A percentile compares a stretch with the other conserved stretches of the same genome.
Evolutionary conservation across 1,140 invertebrate species (phyloP).

Genomic region (Nixonia krombeini): DNA sequence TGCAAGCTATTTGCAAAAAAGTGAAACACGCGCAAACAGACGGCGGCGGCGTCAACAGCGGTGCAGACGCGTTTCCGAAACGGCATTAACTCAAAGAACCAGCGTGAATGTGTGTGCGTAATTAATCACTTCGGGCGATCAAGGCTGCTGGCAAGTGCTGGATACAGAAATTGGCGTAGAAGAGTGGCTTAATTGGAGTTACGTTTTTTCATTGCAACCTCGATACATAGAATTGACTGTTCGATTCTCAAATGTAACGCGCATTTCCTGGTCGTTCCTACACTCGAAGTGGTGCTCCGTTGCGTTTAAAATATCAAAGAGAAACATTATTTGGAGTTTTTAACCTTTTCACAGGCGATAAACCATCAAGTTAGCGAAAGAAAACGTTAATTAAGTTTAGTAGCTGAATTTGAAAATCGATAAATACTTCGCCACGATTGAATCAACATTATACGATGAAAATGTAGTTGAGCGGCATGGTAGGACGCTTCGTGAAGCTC

Average conservation of each 20-base stretch:
- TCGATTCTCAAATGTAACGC: constrained; percentile 35
- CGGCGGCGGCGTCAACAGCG: background rate
- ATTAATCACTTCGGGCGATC: constrained; percentile 35
- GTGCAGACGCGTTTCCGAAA: constrained; percentile 16
- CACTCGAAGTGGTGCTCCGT: constrained; percentile 28
- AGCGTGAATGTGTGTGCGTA: constrained; percentile 26
- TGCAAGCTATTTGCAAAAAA: too few species aligned
- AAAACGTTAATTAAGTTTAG: too few species aligned
- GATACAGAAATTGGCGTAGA: constrained; percentile 38
- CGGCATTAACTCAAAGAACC: constrained; percentile 19
- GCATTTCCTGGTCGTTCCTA: constrained; percentile 30
- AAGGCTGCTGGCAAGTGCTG: constrained; percentile 35
- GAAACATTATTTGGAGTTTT: background rate
- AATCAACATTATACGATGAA: constrained; percentile 6
- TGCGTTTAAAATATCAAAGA: constrained; percentile 1
- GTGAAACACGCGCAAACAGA: too few species aligned
- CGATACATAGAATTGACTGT: constrained; percentile 45
- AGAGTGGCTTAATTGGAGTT: constrained; percentile 39
- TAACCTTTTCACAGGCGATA: background rate
- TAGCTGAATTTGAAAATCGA: too few species aligned
- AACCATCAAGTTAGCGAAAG: too few species aligned
- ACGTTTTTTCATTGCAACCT: constrained; percentile 43
- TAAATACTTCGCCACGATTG: too few species aligned
- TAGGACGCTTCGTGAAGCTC: constrained; percentile 1
- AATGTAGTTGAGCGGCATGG: constrained; percentile 3